These are phyloP conservation scores for Rhombomys opimus DNA, from an alignment of 2,113 vertebrate genomes.

Conservation along the genomic window DNA sequence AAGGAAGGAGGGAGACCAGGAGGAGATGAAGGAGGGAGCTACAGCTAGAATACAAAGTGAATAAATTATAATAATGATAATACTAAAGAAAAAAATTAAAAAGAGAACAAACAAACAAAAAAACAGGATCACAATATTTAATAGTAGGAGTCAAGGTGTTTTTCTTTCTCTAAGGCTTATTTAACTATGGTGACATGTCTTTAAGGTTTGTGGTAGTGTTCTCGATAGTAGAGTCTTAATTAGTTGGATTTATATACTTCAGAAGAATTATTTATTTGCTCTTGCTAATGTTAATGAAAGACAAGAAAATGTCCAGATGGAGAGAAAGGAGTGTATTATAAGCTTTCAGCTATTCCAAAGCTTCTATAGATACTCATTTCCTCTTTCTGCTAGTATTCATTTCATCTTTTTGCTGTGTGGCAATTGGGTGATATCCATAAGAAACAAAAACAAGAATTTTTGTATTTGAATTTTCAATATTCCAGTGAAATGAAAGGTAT, in stretches of 20 bases:
- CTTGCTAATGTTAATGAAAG: background rate
- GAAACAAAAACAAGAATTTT: constrained; percentile 29
- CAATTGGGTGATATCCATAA: background rate
- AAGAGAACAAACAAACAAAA: too few relatives aligned
- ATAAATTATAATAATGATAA: too few relatives aligned
- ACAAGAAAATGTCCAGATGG: background rate
- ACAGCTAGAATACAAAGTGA: too few relatives aligned
- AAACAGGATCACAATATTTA: constrained; percentile 15
- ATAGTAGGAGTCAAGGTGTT: constrained; percentile 11
- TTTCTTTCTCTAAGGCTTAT: background rate
- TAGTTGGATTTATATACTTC: constrained; percentile 42
- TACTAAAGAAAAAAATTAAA: too few relatives aligned
- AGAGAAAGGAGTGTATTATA: background rate
- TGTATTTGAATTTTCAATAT: constrained; percentile 51
- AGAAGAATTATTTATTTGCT: constrained; percentile 34
- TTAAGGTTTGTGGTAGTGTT: constrained; percentile 17
- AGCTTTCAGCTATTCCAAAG: background rate
- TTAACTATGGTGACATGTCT: background rate
- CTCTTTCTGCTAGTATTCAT: constrained; percentile 16
- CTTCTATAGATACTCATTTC: background rate
- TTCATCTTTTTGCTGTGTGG: background rate
- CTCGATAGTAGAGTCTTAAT: background rate
- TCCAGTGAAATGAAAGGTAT: constrained; percentile 46
- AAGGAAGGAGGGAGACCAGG: too few relatives aligned
- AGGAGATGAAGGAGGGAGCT: too few relatives aligned